Evolutionary conservation across 2,888 invertebrate species (phyloP), one percentile per base, ranked within the genome.

Genomic region (Horisme vitalbata): DNA sequence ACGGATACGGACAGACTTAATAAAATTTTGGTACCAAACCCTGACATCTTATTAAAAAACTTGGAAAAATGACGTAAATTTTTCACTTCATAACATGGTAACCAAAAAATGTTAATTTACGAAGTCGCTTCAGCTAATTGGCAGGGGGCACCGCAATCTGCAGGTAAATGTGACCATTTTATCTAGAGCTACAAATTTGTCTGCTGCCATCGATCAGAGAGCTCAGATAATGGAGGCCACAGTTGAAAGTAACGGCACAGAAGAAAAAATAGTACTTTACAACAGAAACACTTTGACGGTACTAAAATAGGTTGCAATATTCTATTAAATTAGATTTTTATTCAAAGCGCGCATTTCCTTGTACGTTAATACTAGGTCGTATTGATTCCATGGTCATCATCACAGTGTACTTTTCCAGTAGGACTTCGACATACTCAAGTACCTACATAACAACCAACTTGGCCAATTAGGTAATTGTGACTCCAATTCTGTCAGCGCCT

Each of bases 121-220:
- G 49, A 53, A 56, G 52, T 56, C 56, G 47, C 45, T 55, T 55
- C 26, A 32, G 36, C 57, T 72, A 74, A 75, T 73, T 71, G 63
- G 61, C 46, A 55, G 31, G 54, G 58, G 45, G 47, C 39, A 52
- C 66, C 65, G 52, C 68, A 68, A 63, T 62, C 60, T 61, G 57
- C 60, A 68, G 67, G 68, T 65, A 56, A 65, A 61, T 57, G 57
- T 36, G 63, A 41, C 69, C 62, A 65, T 41, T 37, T 48, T 45
- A 59, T 41, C 49, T 30, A 50, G 68, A 68, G 38, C 61, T 12
- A 5, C 10, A 3, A 14, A 24, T 30, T 36, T 27, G 35, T 41
- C 10, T 20, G n/a, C 12, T 14, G 6, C 8, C 18, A 36, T 45
- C 39, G 23, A 47, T 38, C 14, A 11, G 7, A 35, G 21, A 12